phyloP scores from a whole-genome alignment of 2,113 vertebrate genomes.

The human (Homo sapiens) region DNA sequence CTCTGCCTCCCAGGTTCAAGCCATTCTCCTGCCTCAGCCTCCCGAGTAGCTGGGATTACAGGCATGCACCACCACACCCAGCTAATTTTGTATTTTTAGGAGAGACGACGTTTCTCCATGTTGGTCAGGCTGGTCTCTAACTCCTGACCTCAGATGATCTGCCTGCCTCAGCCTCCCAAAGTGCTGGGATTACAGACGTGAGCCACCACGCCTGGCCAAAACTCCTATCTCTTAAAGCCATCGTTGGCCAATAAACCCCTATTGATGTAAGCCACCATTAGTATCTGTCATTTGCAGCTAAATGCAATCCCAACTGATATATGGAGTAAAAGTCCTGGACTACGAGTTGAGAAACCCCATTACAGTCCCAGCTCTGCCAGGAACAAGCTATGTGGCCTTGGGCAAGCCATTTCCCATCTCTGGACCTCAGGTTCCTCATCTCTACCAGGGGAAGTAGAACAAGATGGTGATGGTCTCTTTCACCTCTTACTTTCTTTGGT shows the following conservation, averaged over 20 bases:
- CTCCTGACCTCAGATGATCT: no score
- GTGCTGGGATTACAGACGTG: no score
- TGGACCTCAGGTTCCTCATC: not conserved
- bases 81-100: no score
- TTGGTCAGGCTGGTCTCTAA: no score
- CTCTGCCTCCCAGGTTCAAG: no score
- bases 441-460: not conserved
- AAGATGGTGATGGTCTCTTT: not conserved
- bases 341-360: not conserved
- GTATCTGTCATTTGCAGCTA: not conserved
- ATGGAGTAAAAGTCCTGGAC: not conserved
- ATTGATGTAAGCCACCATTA: not conserved
- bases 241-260: not conserved
- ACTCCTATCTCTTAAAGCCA: not conserved
- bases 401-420: not conserved
- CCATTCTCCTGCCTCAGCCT: no score
- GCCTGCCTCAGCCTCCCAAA: no score
- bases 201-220: no score
- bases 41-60: no score
- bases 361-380: not conserved
- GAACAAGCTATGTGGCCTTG: not conserved
- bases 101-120: no score
- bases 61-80: no score
- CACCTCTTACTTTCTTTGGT: not conserved
- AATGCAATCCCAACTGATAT: not conserved